Conservation (phyloP, 2,113 vertebrate genomes). For the Oreotrochilus melanogaster region DNA sequence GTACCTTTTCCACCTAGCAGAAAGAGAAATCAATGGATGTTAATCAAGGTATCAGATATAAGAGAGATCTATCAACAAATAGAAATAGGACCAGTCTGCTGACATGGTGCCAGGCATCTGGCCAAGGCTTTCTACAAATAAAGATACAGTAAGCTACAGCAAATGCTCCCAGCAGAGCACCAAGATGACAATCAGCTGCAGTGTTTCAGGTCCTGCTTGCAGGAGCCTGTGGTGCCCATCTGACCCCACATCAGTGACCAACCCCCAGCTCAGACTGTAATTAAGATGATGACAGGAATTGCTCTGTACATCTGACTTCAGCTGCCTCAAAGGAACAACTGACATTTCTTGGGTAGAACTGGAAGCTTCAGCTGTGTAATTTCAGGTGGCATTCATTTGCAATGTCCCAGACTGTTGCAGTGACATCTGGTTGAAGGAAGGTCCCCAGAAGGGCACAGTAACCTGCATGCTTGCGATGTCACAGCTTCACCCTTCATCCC, state of each 20-base stretch:
- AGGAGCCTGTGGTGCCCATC: neutral
- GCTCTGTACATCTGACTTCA: neutral
- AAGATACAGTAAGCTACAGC: neutral
- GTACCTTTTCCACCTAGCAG: neutral
- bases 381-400: neutral
- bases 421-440: neutral
- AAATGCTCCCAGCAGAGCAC: neutral
- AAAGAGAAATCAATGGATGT: conserved; percentile 18
- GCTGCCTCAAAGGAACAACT: neutral
- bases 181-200: neutral
- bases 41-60: conserved; percentile 28
- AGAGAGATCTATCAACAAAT: neutral
- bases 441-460: neutral
- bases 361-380: neutral
- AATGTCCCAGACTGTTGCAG: neutral
- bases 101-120: neutral
- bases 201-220: neutral
- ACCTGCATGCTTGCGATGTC: neutral
- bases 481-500: neutral
- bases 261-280: neutral
- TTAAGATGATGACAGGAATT: neutral
- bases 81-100: neutral
- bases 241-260: neutral
- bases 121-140: neutral
- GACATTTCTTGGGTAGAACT: neutral